Conservation (phyloP, 2,888 invertebrate genomes). For the Galeruca laticollis region DNA sequence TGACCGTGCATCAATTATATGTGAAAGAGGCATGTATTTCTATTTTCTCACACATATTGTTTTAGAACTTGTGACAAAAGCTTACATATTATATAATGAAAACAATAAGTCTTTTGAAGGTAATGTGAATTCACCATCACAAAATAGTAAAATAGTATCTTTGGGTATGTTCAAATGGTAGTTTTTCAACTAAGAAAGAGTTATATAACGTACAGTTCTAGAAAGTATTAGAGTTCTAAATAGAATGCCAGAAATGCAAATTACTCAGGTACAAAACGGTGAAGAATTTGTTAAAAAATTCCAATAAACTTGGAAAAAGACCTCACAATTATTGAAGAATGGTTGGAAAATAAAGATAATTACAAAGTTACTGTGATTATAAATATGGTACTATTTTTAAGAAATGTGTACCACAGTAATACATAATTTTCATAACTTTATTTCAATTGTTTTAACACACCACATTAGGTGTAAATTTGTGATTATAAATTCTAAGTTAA, state of each 20-base stretch:
- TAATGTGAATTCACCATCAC: not conserved
- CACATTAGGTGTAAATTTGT: not conserved
- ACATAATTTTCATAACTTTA: not conserved
- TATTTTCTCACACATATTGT: conserved; percentile 1
- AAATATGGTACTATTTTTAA: not conserved
- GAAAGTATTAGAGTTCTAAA: not conserved
- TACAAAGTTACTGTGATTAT: not conserved
- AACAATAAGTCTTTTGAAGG: conserved; percentile 2
- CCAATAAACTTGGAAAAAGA: not conserved
- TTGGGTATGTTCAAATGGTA: conserved; percentile 2
- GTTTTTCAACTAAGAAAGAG: conserved; percentile 3
- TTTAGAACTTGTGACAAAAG: conserved; percentile 2
- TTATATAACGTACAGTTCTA: conserved; percentile 2
- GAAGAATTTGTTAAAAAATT: not conserved
- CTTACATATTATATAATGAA: not conserved
- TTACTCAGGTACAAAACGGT: not conserved
- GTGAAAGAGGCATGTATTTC: conserved; percentile 4
- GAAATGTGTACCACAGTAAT: not conserved
- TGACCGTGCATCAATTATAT: not conserved
- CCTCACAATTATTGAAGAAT: not conserved
- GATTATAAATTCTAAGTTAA: not conserved
- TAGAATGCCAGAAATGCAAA: conserved; percentile 1
- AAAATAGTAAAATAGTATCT: not conserved
- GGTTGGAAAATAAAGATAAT: conserved; percentile 4
- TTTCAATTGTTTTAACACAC: conserved; percentile 3